Evolutionary conservation across 2,888 invertebrate genomes (phyloP).

Genomic region (Himalopsyche tibetana): DNA sequence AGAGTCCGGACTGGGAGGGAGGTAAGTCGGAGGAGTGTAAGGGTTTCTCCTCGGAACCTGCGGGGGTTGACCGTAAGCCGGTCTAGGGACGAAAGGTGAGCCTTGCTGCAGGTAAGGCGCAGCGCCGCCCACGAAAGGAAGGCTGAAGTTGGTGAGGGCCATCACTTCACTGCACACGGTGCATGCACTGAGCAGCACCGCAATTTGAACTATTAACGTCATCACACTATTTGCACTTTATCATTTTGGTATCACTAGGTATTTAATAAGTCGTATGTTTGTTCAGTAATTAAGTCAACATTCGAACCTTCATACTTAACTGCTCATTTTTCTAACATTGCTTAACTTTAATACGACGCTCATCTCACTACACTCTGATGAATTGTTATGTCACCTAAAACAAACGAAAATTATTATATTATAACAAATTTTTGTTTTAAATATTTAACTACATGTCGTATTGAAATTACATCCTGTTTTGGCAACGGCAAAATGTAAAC

Average conservation of each 20-base stretch:
- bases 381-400: conserved; percentile 13
- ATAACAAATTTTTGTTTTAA: background rate
- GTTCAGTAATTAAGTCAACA: background rate
- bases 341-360: background rate
- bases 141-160: conserved; percentile 75
- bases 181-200: conserved; percentile 67
- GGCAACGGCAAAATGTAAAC: conserved; percentile 23
- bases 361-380: background rate
- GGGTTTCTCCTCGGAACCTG: conserved; percentile 54
- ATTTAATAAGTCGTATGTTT: background rate
- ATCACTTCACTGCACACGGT: conserved; percentile 68
- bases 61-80: conserved; percentile 51
- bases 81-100: conserved; percentile 67
- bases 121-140: conserved; percentile 70
- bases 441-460: background rate
- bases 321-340: background rate
- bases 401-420: background rate
- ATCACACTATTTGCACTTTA: conserved; percentile 63
- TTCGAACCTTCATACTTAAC: background rate
- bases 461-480: conserved; percentile 25
- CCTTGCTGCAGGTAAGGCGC: conserved; percentile 70
- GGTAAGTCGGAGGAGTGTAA: conserved; percentile 64
- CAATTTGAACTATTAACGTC: conserved; percentile 8
- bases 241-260: conserved; percentile 59
- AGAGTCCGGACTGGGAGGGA: conserved; percentile 56